Conservation (phyloP, 1,140 invertebrate genomes). For the Drosophila orosa region DNA sequence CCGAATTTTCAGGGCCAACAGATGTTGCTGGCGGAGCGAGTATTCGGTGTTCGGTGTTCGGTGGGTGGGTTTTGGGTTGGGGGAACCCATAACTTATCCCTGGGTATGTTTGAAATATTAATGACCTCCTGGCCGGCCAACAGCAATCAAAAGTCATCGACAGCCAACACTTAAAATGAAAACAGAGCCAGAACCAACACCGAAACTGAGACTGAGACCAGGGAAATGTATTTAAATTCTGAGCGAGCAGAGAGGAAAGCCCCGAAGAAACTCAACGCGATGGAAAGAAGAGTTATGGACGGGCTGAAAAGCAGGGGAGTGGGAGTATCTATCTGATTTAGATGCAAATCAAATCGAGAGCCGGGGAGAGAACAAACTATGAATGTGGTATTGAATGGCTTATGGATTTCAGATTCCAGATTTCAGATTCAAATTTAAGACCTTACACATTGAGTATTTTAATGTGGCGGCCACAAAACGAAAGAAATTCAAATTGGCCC, state of each 20-base stretch:
- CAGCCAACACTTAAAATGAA: conserved; percentile 76
- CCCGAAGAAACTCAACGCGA: conserved; percentile 47
- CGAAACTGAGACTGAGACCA: conserved; percentile 40
- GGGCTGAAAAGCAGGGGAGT: conserved; percentile 35
- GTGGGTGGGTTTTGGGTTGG: conserved; percentile 8
- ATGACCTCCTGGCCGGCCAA: conserved; percentile 57
- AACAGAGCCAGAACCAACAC: conserved; percentile 43
- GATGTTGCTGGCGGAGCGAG: conserved; percentile 18
- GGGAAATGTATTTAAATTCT: conserved; percentile 72
- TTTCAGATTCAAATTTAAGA: conserved; percentile 81
- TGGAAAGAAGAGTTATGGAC: conserved; percentile 68
- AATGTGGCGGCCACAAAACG: conserved; percentile 66
- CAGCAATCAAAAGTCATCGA: conserved; percentile 56
- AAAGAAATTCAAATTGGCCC: conserved; percentile 73
- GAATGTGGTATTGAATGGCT: conserved; percentile 80
- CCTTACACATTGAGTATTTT: conserved; percentile 83
- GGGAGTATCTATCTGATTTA: conserved; percentile 77
- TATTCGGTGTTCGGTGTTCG: not conserved
- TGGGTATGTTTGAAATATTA: conserved; percentile 77
- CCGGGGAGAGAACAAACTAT: conserved; percentile 69
- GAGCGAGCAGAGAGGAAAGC: conserved; percentile 59
- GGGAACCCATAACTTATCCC: conserved; percentile 75
- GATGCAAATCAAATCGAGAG: conserved; percentile 80
- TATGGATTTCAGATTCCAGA: conserved; percentile 76
- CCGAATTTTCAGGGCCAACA: conserved; percentile 46